Evolutionary conservation across 1,140 invertebrate species (phyloP), one percentile per base, ranked within the genome.

Genomic region (Sycophila sp.): DNA sequence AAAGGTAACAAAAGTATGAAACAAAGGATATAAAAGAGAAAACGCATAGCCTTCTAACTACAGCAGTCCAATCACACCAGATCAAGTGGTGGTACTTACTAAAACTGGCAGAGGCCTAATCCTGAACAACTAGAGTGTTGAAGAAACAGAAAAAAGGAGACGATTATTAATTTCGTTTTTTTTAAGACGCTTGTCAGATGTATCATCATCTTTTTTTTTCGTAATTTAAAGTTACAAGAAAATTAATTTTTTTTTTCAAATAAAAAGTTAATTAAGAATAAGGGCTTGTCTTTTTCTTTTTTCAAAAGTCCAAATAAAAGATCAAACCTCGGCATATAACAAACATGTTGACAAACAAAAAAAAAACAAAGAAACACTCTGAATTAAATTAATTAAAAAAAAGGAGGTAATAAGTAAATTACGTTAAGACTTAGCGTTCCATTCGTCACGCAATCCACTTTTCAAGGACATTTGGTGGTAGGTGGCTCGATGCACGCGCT

Each of bases 61-160:
- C 84, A 85, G 83, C 84, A 85, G 83, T 87, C 87, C 87, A 86
- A 88, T 87, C 86, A 88, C 87, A 89, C 86, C 87, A 86, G 83
- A 86, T 85, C 82, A 85, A 89, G 86, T 84, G 84, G 84, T 81
- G 85, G 88, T 95, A 96, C 95, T 96, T 96, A 96, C 95, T 92
- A 96, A 92, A 86, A 96, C 94, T 90, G 94, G 94, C 89, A 94
- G 94, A 89, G 94, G 94, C 91, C 94, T 96, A 91, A 96, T 96
- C 94, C 95, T 94, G 94, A 96, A 96, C 90, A 96, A 94, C 94
- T 96, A 91, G 89, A 87, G 85, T 88, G 86, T 90, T 87, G 87
- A 89, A 85, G 87, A 89, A 89, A 88, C 87, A 87, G 86, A 86
- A 88, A 84, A 83, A 88, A 85, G 80, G 83, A 87, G 81, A 88